Evolutionary conservation across 2,797 vertebrate genomes (phyloP).

Genomic region (Trematomus bernacchii): DNA sequence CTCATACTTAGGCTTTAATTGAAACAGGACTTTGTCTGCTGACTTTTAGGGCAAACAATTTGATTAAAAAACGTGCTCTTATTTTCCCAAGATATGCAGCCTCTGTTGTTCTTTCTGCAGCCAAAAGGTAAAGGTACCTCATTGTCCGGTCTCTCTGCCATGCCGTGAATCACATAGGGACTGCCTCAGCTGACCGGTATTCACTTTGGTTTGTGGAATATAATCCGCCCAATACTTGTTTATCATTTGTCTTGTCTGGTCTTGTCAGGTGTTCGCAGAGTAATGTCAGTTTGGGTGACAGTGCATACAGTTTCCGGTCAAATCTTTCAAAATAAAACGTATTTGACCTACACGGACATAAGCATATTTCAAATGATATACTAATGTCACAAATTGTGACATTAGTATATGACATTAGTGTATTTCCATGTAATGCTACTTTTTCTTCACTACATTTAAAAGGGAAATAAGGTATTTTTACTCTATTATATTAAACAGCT

Average conservation of each 20-base stretch:
- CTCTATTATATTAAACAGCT: no score
- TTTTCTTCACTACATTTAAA: no score
- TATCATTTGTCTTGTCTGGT: conserved; percentile 27
- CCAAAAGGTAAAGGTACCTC: conserved; percentile 71
- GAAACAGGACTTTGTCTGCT: not conserved
- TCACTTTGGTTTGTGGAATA: not conserved
- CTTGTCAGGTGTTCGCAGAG: not conserved
- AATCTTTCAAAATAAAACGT: conserved; percentile 44
- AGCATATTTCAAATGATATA: not conserved
- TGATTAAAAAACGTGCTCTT: not conserved
- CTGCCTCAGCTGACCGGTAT: conserved; percentile 27
- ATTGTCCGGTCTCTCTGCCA: conserved; percentile 85
- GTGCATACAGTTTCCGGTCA: not conserved
- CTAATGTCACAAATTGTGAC: not conserved
- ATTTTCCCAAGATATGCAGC: not conserved
- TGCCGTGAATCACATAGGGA: conserved; percentile 72
- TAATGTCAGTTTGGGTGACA: not conserved
- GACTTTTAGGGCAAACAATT: not conserved
- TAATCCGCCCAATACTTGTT: conserved; percentile 27
- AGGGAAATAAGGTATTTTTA: no score
- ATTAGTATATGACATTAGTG: no score
- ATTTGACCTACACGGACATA: not conserved
- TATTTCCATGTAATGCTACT: no score
- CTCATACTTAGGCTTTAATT: not conserved
- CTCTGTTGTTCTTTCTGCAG: not conserved